Evolutionary conservation across 1,140 invertebrate species (phyloP).

Genomic region (Musca domestica): DNA sequence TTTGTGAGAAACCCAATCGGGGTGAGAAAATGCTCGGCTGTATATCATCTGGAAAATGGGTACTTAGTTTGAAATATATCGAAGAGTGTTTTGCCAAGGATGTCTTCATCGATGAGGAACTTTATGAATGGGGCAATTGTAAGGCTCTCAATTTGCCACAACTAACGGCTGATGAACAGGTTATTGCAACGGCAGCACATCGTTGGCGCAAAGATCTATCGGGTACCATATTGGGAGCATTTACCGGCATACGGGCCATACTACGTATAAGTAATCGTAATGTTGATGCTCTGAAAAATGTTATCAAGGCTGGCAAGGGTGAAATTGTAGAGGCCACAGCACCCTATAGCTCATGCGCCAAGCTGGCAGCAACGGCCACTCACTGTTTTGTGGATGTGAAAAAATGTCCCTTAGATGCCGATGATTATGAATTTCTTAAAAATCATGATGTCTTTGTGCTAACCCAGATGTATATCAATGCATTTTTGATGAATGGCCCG

Average conservation of each 20-base stretch:
- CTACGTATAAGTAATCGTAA: constrained; percentile 66
- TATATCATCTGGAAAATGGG: constrained; percentile 84
- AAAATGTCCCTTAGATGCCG: constrained; percentile 32
- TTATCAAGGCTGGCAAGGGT: constrained; percentile 73
- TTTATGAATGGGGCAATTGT: constrained; percentile 75
- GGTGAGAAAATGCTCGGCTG: constrained; percentile 84
- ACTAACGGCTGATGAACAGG: constrained; percentile 55
- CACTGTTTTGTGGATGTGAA: constrained; percentile 49
- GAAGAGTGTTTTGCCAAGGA: constrained; percentile 63
- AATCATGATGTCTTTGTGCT: constrained; percentile 35
- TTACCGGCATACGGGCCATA: constrained; percentile 67
- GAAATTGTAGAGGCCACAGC: constrained; percentile 57
- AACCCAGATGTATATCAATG: constrained; percentile 47
- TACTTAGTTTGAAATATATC: constrained; percentile 76
- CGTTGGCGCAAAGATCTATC: constrained; percentile 61
- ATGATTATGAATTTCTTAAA: constrained; percentile 32
- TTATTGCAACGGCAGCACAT: constrained; percentile 61
- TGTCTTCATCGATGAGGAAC: constrained; percentile 74
- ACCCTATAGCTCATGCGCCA: constrained; percentile 35
- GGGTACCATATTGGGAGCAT: constrained; percentile 55
- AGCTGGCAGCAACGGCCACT: constrained; percentile 29
- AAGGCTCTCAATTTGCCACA: constrained; percentile 56
- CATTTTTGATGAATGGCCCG: constrained; percentile 42
- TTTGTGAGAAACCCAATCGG: constrained; percentile 69
- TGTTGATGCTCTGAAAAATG: constrained; percentile 63